Evolutionary conservation across 2,113 vertebrate species (phyloP).

Genomic region (Tragelaphus buxtoni): DNA sequence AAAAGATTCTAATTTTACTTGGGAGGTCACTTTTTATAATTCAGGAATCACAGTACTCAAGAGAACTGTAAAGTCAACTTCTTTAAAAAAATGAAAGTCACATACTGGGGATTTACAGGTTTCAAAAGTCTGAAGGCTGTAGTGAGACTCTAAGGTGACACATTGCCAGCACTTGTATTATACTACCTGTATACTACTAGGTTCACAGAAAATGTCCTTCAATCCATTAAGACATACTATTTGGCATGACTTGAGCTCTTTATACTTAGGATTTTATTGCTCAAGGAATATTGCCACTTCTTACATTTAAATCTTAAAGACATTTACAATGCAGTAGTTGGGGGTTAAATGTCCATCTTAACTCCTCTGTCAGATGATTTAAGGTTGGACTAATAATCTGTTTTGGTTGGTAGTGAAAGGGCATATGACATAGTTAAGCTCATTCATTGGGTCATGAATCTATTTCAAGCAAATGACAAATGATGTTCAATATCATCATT

Average conservation of each 20-base stretch:
- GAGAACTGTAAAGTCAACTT: constrained; percentile 58
- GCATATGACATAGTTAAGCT: not conserved
- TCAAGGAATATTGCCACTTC: constrained; percentile 1
- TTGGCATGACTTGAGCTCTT: constrained; percentile 24
- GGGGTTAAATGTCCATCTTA: not conserved
- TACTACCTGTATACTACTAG: not conserved
- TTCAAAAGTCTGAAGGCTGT: constrained; percentile 9
- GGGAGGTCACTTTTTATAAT: constrained; percentile 28
- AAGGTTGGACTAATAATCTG: not conserved
- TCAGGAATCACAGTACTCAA: constrained; percentile 46
- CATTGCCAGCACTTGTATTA: not conserved
- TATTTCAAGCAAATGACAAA: constrained; percentile 17
- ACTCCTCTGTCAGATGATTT: not conserved
- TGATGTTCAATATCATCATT: not conserved
- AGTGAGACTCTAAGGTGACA: not conserved
- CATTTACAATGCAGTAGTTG: not conserved
- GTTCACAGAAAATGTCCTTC: constrained; percentile 10
- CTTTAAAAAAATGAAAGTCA: constrained; percentile 43
- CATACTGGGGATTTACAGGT: constrained; percentile 43
- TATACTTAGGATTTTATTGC: not conserved
- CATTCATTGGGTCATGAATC: not conserved
- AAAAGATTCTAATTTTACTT: constrained; percentile 34
- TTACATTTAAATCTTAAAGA: constrained; percentile 35
- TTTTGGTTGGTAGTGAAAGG: not conserved
- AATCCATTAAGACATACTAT: constrained; percentile 12